phyloP scores from a whole-genome alignment of 23 tunicate species.

The Oikopleura dioica region DNA sequence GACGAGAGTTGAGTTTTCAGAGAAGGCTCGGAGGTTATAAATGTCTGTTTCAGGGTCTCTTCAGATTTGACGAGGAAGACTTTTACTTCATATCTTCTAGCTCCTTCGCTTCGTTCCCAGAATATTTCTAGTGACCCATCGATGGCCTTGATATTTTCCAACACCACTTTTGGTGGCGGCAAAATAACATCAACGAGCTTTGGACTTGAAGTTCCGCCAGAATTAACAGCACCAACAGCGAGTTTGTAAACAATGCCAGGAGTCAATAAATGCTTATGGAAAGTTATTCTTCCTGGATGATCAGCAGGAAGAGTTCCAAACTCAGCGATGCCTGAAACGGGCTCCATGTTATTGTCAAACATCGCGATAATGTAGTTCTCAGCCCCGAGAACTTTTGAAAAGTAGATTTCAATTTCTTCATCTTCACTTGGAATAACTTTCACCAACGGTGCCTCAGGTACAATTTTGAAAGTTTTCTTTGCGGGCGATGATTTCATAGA shows the following conservation, averaged over 20 bases:
- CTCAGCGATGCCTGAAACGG: background rate
- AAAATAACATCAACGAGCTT: background rate
- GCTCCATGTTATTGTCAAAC: background rate
- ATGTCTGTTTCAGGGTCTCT: background rate
- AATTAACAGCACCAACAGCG: slow-evolving; percentile 1
- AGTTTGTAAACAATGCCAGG: background rate
- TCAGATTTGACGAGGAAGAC: background rate
- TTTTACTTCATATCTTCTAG: background rate
- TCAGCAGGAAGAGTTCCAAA: background rate
- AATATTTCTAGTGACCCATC: background rate
- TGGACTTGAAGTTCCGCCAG: background rate
- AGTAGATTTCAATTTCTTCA: background rate
- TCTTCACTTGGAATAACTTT: background rate
- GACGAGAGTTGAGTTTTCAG: background rate
- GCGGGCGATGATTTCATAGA: background rate
- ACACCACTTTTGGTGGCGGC: background rate
- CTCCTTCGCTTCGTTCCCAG: background rate
- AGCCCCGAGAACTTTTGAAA: background rate
- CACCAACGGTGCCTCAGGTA: background rate
- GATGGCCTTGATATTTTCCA: background rate
- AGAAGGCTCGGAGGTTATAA: background rate
- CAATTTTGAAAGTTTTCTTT: background rate
- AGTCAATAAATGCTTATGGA: background rate
- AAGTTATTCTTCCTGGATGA: background rate
- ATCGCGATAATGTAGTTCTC: background rate